Evolutionary conservation across 1,140 invertebrate species (phyloP), one percentile per base, ranked within the genome.

Genomic region (Eupeodes corollae): DNA sequence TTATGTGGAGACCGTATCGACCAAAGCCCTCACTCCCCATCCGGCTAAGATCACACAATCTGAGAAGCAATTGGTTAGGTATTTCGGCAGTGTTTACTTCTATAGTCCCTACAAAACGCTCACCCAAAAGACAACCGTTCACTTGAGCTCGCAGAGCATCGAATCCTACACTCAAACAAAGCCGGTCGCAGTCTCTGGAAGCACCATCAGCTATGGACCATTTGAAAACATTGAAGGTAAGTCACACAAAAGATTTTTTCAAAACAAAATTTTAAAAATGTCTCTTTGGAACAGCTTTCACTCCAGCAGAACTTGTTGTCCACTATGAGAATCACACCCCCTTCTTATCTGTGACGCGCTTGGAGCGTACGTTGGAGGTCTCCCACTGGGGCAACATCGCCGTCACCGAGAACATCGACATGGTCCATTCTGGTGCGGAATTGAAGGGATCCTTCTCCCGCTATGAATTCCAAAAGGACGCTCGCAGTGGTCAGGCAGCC

Each of bases 361-460:
- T 99, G 53, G 83, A 91, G 48, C 77, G 97, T 33, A 71, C 80
- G 0, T 89, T 99, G 59, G 95, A 99, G 72, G 79, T 99, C 1
- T 99, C 95, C 0, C 95, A 98, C 67, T 99, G 97, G 97, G 96
- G 96, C 14, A 98, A 98, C 59, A 93, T 99, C 67, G 94, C 95
- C 52, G 77, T 99, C 3, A 92, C 98, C 66, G 96, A 99, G 66
- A 82, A 82, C 1, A 81, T 98, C 61, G 88, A 98, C 62, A 74
- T 99, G 50, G 67, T 82, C 15, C 95, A 99, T 61, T 85, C 84
- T 44, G 97, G 97, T 21, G 95, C 97, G 11, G 76, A 82, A 50
- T 69, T 99, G 0, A 96, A 89, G 61, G 94, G 94, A 6, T 80
- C 91, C n/a, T 98, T 98, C 67, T 97, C 93, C 12, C 75, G 83